phyloP scores from a whole-genome alignment of 2,888 invertebrate species.

The Trichacis sp. region DNA sequence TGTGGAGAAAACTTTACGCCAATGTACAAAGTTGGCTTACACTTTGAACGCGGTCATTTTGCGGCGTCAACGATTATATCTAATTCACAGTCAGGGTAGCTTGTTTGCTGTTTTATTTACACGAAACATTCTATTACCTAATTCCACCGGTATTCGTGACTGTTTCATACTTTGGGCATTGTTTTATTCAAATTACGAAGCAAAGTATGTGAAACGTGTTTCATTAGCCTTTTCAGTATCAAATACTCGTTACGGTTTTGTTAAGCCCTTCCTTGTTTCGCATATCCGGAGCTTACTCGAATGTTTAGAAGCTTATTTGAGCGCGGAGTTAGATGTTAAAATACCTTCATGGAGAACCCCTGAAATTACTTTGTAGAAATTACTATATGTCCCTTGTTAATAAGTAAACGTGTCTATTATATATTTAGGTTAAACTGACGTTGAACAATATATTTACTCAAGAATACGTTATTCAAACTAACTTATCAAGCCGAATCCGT shows the following conservation, averaged over 20 bases:
- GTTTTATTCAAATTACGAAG: not conserved
- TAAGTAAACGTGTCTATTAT: too few species aligned
- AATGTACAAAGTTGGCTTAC: slow-evolving; percentile 34
- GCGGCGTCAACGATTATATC: slow-evolving; percentile 39
- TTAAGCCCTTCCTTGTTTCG: not conserved
- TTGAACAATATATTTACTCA: too few species aligned
- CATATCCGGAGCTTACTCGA: not conserved
- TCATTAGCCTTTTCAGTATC: not conserved
- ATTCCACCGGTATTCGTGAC: not conserved
- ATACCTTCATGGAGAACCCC: too few species aligned
- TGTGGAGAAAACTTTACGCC: slow-evolving; percentile 33
- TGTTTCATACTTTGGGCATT: not conserved
- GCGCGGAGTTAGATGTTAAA: too few species aligned
- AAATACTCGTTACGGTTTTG: not conserved
- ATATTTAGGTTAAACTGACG: too few species aligned
- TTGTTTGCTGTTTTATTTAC: slow-evolving; percentile 23
- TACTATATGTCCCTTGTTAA: too few species aligned
- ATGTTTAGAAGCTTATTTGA: too few species aligned
- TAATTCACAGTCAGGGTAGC: slow-evolving; percentile 37
- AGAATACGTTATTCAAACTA: too few species aligned
- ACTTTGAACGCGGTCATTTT: slow-evolving; percentile 43
- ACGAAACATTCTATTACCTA: slow-evolving; percentile 6
- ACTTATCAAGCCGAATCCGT: too few species aligned
- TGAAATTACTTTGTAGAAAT: too few species aligned
- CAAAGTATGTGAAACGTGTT: not conserved